Percentiles rank a stretch among this genome's conserved stretches.
Conservation (phyloP, 2,888 invertebrate species). For the Gisinianus flammeolus region DNA sequence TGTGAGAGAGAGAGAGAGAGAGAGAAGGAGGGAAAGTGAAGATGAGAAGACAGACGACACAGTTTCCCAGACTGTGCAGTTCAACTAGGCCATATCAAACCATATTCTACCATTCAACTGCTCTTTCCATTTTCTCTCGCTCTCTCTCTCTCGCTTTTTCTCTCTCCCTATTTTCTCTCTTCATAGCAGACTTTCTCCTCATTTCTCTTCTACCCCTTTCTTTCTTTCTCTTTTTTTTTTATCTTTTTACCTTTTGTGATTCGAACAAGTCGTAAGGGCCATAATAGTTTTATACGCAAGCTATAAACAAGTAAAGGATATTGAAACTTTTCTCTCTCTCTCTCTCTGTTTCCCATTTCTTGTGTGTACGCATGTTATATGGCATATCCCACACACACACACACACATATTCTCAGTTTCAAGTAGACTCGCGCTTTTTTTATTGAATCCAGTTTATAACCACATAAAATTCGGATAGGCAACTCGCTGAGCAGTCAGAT, state of each 20-base stretch:
- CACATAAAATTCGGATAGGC: slow-evolving; percentile 28
- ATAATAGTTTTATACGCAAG: too few relatives aligned
- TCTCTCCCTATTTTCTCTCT: too few relatives aligned
- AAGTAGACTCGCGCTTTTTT: slow-evolving; percentile 8
- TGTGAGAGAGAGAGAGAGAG: slow-evolving; percentile 19
- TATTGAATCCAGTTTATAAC: slow-evolving; percentile 37
- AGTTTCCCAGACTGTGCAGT: too few relatives aligned
- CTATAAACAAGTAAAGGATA: not conserved
- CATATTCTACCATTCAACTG: too few relatives aligned
- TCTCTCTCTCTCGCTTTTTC: too few relatives aligned
- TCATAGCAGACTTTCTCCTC: too few relatives aligned
- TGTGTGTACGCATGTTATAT: not conserved
- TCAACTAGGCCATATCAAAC: too few relatives aligned
- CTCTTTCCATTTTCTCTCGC: too few relatives aligned
- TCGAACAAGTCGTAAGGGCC: too few relatives aligned
- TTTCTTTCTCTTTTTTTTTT: too few relatives aligned
- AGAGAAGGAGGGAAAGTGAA: not conserved
- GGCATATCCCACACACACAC: not conserved
- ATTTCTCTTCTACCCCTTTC: too few relatives aligned
- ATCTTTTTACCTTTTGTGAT: too few relatives aligned
- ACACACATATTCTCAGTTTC: not conserved
- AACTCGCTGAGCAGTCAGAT: not conserved
- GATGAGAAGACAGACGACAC: not conserved
- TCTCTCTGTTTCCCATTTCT: not conserved
- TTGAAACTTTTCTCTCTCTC: slow-evolving; percentile 1